phyloP scores from a whole-genome alignment of 2,113 vertebrate species.

The Cephalophus harveyi region DNA sequence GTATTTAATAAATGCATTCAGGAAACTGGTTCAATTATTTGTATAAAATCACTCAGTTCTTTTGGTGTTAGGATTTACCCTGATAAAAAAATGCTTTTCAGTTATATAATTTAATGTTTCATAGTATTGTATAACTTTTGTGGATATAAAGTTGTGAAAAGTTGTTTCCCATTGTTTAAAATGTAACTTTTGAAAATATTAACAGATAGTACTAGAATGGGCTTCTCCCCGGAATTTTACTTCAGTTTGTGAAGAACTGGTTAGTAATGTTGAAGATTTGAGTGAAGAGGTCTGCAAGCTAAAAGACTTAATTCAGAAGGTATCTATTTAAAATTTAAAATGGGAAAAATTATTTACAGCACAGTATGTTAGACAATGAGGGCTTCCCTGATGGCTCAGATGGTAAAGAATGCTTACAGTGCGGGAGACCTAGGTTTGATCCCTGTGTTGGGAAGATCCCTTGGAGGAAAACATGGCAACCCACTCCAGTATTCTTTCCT shows the following conservation, averaged over 20 bases:
- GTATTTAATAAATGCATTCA: too few species aligned
- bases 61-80: slow-evolving; percentile 34
- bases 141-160: slow-evolving; percentile 10
- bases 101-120: neutral
- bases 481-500: neutral
- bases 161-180: slow-evolving; percentile 36
- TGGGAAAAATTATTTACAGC: neutral
- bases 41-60: neutral
- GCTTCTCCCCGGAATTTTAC: slow-evolving; percentile 81
- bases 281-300: slow-evolving; percentile 87
- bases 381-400: neutral
- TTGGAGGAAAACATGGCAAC: neutral
- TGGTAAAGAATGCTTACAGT: neutral
- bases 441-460: neutral
- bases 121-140: neutral
- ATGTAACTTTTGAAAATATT: slow-evolving; percentile 69
- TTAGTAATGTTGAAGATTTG: slow-evolving; percentile 82
- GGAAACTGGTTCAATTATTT: neutral
- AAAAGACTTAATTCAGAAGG: slow-evolving; percentile 86
- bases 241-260: slow-evolving; percentile 84
- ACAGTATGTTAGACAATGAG: neutral
- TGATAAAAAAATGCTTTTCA: neutral
- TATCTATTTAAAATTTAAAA: slow-evolving; percentile 66
- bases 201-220: slow-evolving; percentile 89
- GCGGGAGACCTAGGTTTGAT: neutral